Conservation (phyloP, 2,113 vertebrate species). For the Petrocephalus zakoni region DNA sequence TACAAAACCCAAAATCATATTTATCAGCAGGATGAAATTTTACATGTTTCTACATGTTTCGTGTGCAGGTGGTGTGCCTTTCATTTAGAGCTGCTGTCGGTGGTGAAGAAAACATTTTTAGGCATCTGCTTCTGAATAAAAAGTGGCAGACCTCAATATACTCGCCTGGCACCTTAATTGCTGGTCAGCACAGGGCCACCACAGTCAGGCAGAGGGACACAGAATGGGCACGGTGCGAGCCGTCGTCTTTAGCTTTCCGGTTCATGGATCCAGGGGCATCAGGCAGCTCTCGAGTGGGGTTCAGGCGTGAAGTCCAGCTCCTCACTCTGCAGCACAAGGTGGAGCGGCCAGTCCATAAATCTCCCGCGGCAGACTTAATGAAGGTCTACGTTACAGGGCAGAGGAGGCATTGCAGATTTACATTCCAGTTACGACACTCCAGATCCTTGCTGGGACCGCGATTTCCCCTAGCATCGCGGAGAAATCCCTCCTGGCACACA, state of each 20-base stretch:
- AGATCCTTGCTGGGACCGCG: conserved; percentile 40
- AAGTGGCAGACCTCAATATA: neutral
- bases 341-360: conserved; percentile 63
- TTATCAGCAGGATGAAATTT: neutral
- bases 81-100: neutral
- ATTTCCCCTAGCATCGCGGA: conserved; percentile 50
- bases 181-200: neutral
- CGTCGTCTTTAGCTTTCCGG: conserved; percentile 51
- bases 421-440: conserved; percentile 55
- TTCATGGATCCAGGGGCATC: conserved; percentile 52
- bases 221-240: conserved; percentile 16
- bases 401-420: conserved; percentile 47
- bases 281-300: conserved; percentile 54
- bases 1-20: neutral
- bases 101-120: neutral
- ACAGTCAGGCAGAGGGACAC: neutral
- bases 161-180: neutral
- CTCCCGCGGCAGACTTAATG: conserved; percentile 57
- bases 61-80: neutral
- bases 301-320: conserved; percentile 60
- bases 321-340: conserved; percentile 47
- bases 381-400: conserved; percentile 49
- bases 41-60: neutral
- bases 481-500: conserved; percentile 29
- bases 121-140: neutral